These are phyloP conservation scores for Paedocypris sp. DNA, from an alignment of 2,113 vertebrate genomes.

Conservation along the genomic window DNA sequence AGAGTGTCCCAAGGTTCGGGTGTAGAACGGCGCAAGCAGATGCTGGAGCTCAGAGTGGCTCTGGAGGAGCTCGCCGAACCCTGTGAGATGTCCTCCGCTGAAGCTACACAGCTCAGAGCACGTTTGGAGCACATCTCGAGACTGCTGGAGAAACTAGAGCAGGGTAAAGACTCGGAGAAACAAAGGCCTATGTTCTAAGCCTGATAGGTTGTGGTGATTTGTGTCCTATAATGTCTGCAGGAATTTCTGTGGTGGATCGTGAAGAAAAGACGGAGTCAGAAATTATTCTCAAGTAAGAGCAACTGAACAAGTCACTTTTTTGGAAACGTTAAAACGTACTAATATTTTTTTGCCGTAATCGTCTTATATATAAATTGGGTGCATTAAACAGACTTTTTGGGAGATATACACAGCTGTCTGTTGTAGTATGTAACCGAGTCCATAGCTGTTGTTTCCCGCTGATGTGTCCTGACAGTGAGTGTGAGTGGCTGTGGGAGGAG, in stretches of 20 bases:
- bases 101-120: background rate
- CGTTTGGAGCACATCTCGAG: conserved; percentile 40
- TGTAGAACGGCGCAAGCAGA: conserved; percentile 63
- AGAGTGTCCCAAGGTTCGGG: conserved; percentile 69
- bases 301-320: too few species aligned
- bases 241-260: conserved; percentile 51
- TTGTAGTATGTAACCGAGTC: background rate
- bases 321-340: too few species aligned
- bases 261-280: conserved; percentile 56
- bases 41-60: conserved; percentile 63
- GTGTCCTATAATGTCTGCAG: conserved; percentile 52
- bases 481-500: conserved; percentile 36
- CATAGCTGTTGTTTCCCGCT: background rate
- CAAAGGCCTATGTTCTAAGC: background rate
- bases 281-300: conserved; percentile 63
- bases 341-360: too few species aligned
- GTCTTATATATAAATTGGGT: too few species aligned
- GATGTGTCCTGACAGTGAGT: conserved; percentile 11
- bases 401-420: too few species aligned
- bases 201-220: background rate
- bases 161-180: conserved; percentile 9
- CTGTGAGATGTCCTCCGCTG: conserved; percentile 40
- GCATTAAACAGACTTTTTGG: too few species aligned
- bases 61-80: conserved; percentile 77
- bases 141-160: conserved; percentile 64